A percentile compares a stretch with the other conserved stretches of the same genome.
Conservation (phyloP, 2,888 invertebrate species). For the Beris chalybata region DNA sequence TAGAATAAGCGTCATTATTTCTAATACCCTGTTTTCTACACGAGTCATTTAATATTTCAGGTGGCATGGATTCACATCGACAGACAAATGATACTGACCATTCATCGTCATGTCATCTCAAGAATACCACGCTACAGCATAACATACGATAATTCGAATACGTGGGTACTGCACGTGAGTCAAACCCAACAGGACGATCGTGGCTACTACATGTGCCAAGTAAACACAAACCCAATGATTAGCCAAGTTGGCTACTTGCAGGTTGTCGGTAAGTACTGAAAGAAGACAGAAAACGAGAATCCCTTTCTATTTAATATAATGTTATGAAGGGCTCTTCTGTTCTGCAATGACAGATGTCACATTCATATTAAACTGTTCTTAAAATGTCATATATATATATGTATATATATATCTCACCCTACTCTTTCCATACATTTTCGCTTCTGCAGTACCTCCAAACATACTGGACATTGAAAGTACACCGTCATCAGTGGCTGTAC, state of each 20-base stretch:
- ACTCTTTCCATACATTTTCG: not conserved
- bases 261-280: constrained; percentile 77
- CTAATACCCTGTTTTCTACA: not conserved
- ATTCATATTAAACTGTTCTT: constrained; percentile 30
- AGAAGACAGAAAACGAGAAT: not conserved
- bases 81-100: constrained; percentile 89
- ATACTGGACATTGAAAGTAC: constrained; percentile 90
- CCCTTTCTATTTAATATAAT: constrained; percentile 3
- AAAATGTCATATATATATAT: constrained; percentile 28
- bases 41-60: constrained; percentile 57
- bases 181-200: constrained; percentile 90
- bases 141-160: constrained; percentile 88
- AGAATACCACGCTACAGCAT: constrained; percentile 89
- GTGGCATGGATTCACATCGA: constrained; percentile 96
- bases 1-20: too few species aligned
- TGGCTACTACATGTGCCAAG: constrained; percentile 67
- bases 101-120: constrained; percentile 89
- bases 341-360: constrained; percentile 27
- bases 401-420: constrained; percentile 15
- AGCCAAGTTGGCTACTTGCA: constrained; percentile 92
- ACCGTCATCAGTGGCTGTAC: constrained; percentile 86
- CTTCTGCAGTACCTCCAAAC: constrained; percentile 80
- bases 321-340: constrained; percentile 17
- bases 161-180: constrained; percentile 87
- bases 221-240: constrained; percentile 92